Percentiles rank a stretch among this genome's conserved stretches.
These are phyloP conservation scores for Lottia scabra DNA, from an alignment of 2,888 invertebrate genomes.

Conservation along the genomic window DNA sequence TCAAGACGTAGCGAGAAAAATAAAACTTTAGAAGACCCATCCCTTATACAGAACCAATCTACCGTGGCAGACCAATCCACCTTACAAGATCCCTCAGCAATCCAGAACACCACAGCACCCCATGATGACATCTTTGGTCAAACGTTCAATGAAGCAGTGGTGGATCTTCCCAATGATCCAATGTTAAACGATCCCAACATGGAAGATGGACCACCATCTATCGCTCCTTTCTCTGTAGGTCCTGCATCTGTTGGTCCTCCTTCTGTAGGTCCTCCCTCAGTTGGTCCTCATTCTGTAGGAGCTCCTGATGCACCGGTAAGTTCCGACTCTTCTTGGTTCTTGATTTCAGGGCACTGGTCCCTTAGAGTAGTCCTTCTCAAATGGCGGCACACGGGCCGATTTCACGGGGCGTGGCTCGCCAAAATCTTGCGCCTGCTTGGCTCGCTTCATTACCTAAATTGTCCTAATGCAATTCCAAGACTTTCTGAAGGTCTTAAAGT, in stretches of 20 bases:
- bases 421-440: too few relatives aligned
- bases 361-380: too few relatives aligned
- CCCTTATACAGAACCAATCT: constrained; percentile 17
- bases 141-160: constrained; percentile 47
- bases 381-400: too few relatives aligned
- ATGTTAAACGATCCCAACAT: constrained; percentile 38
- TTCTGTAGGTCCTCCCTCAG: constrained; percentile 55
- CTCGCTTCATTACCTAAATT: too few relatives aligned
- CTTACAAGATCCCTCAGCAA: constrained; percentile 44
- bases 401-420: too few relatives aligned
- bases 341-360: too few relatives aligned
- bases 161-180: constrained; percentile 55
- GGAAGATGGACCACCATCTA: constrained; percentile 59
- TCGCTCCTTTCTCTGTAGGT: constrained; percentile 59
- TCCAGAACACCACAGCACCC: constrained; percentile 32
- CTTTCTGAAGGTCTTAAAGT: too few relatives aligned
- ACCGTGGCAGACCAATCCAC: constrained; percentile 39
- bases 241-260: constrained; percentile 51
- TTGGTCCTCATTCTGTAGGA: constrained; percentile 45
- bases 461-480: too few relatives aligned
- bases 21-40: constrained; percentile 20
- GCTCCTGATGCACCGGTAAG: constrained; percentile 40
- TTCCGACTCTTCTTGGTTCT: not conserved
- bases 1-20: constrained; percentile 33
- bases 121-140: constrained; percentile 49